These are phyloP conservation scores for Picus viridis DNA, from an alignment of 2,797 vertebrate species.

Conservation along the genomic window DNA sequence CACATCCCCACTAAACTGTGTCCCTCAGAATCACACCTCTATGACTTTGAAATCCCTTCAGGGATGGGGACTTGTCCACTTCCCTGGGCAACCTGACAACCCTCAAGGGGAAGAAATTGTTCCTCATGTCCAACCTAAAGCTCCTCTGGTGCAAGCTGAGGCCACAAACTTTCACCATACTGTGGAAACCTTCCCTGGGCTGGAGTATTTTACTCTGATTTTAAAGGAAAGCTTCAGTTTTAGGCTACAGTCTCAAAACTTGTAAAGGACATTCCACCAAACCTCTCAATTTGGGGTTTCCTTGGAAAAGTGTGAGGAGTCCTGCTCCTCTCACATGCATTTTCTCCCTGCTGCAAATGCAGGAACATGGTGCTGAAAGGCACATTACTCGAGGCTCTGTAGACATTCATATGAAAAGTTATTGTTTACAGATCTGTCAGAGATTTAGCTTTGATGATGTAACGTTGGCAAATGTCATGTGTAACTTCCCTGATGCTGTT, in stretches of 20 bases:
- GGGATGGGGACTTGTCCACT: no score
- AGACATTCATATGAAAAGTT: constrained; percentile 4
- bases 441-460: constrained; percentile 61
- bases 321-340: neutral
- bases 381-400: neutral
- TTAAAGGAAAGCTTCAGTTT: neutral
- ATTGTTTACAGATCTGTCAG: constrained; percentile 62
- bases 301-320: neutral
- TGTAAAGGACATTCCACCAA: fast-evolving
- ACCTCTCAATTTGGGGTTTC: neutral
- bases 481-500: constrained; percentile 40
- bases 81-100: no score
- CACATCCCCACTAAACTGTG: no score
- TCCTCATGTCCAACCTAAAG: no score
- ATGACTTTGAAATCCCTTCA: no score
- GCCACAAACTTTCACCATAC: fast-evolving
- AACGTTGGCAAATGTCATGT: constrained; percentile 39
- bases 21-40: no score
- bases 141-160: no score
- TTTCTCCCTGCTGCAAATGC: neutral
- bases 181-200: neutral
- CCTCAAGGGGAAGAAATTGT: no score
- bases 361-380: neutral
- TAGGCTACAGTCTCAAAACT: neutral
- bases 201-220: neutral